phyloP scores from a whole-genome alignment of 2,888 invertebrate genomes.

The Euzetes globulus region DNA sequence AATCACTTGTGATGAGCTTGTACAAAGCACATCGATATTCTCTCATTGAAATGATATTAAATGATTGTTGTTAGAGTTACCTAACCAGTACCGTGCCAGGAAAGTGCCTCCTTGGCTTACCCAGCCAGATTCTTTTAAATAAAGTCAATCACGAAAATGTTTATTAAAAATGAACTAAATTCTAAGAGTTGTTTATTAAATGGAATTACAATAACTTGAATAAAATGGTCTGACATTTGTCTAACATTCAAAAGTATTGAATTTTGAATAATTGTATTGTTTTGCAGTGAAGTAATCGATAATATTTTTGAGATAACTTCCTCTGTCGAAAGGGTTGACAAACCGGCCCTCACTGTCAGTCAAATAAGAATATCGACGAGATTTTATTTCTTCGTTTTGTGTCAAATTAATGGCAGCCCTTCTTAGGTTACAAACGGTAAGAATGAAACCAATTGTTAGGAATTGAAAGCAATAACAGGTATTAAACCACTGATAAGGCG shows the following conservation, averaged over 20 bases:
- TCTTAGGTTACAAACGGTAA: constrained; percentile 1
- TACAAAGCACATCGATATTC: too few species aligned
- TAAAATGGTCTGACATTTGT: too few species aligned
- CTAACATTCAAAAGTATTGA: neutral
- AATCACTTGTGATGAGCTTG: too few species aligned
- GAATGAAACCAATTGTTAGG: neutral
- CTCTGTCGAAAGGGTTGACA: constrained; percentile 4
- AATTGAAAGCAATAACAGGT: neutral
- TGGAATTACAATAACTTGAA: neutral
- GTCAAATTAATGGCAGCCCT: constrained; percentile 21
- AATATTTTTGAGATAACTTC: constrained; percentile 7
- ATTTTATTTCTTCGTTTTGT: constrained; percentile 4
- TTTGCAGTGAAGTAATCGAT: neutral
- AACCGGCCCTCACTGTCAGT: neutral
- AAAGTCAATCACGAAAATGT: too few species aligned
- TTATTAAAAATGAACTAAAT: too few species aligned
- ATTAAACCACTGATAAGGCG: constrained; percentile 7
- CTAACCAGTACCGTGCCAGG: too few species aligned
- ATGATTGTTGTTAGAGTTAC: too few species aligned
- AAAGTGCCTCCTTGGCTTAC: too few species aligned
- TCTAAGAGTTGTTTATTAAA: too few species aligned
- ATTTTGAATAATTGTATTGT: neutral
- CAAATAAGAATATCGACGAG: neutral
- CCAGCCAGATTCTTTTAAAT: too few species aligned
- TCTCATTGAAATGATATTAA: too few species aligned